phyloP scores from a whole-genome alignment of 1,140 invertebrate species.

The Dermatophagoides farinae region DNA sequence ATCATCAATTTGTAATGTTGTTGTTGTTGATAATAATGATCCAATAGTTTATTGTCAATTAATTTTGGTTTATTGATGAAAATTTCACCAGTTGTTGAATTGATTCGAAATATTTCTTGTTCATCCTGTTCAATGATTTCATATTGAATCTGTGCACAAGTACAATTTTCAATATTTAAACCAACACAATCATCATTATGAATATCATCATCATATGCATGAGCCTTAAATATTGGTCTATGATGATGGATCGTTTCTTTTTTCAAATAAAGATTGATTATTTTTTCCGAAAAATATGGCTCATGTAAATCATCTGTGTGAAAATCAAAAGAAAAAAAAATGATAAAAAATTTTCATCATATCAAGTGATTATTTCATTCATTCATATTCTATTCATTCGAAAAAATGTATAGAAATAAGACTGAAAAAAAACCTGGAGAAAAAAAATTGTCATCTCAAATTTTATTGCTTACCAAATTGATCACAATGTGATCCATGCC shows the following conservation, averaged over 20 bases:
- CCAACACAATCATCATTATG: background rate
- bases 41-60: too few relatives aligned
- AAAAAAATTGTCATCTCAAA: background rate
- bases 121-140: constrained; percentile 1
- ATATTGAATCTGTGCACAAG: constrained; percentile 12
- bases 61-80: constrained; percentile 10
- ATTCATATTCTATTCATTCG: too few relatives aligned
- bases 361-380: too few relatives aligned
- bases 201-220: constrained; percentile 13
- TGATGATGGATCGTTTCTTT: constrained; percentile 10
- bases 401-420: too few relatives aligned
- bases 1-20: background rate
- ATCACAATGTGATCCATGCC: constrained; percentile 13
- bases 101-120: constrained; percentile 12
- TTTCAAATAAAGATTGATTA: constrained; percentile 8
- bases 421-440: background rate
- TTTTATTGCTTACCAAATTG: constrained; percentile 11
- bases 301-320: constrained; percentile 12
- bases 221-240: constrained; percentile 11
- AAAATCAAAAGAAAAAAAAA: background rate
- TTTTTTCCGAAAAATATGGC: constrained; percentile 13
- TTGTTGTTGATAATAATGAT: too few relatives aligned
- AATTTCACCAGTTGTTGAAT: constrained; percentile 15
- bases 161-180: constrained; percentile 2
- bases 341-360: background rate